These are phyloP conservation scores for Thereva nobilitata DNA, from an alignment of 2,888 invertebrate genomes.

Conservation along the genomic window DNA sequence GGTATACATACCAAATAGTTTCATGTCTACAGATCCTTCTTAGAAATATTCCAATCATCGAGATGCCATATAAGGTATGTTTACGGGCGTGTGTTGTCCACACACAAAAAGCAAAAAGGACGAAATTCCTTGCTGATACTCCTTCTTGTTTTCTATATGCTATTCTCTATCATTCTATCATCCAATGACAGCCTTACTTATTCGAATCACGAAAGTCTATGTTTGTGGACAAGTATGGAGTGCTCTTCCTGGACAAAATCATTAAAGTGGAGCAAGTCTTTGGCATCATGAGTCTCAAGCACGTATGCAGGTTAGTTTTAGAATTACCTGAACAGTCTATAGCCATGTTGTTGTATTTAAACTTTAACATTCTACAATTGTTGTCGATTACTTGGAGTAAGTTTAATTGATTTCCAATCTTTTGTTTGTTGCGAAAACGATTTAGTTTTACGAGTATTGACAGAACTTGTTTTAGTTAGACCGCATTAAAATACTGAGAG, in stretches of 20 bases:
- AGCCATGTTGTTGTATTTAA: no score
- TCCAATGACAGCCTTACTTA: slow-evolving; percentile 49
- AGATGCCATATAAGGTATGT: slow-evolving; percentile 59
- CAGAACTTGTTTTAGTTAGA: no score
- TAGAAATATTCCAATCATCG: slow-evolving; percentile 66
- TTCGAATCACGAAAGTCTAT: slow-evolving; percentile 51
- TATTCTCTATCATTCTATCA: slow-evolving; percentile 50
- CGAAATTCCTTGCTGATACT: background rate
- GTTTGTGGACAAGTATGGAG: slow-evolving; percentile 55
- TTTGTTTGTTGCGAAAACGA: no score
- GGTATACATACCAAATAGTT: slow-evolving; percentile 72
- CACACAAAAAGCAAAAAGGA: background rate
- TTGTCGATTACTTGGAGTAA: no score
- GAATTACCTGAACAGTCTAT: background rate
- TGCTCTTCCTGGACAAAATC: slow-evolving; percentile 53
- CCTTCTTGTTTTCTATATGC: slow-evolving; percentile 43
- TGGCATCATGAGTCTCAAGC: slow-evolving; percentile 67
- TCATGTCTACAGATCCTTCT: slow-evolving; percentile 70
- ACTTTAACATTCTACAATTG: no score
- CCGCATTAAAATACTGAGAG: no score
- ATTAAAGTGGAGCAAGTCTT: slow-evolving; percentile 55
- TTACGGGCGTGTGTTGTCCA: slow-evolving; percentile 1
- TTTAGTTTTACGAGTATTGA: no score
- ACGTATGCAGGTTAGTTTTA: slow-evolving; percentile 64
- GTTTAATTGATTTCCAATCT: no score